Percentiles rank a stretch among this genome's conserved stretches.
These are phyloP conservation scores for Pimpla rufipes DNA, from an alignment of 2,888 invertebrate genomes.

Conservation along the genomic window DNA sequence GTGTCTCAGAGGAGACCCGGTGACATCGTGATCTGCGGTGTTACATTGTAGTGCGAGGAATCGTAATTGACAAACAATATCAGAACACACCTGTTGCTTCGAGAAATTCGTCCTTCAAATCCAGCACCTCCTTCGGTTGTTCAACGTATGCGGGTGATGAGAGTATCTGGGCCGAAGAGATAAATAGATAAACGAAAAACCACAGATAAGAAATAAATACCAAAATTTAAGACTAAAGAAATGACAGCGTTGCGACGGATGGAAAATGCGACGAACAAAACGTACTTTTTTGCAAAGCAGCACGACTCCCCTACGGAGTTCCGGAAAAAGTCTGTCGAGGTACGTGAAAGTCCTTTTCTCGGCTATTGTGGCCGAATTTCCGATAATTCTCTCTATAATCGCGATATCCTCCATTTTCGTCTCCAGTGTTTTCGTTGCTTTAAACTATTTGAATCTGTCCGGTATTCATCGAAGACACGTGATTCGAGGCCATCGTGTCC, in stretches of 20 bases:
- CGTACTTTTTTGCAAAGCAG: constrained; percentile 62
- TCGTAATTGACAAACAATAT: not conserved
- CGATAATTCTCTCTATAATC: constrained; percentile 46
- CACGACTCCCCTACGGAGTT: constrained; percentile 60
- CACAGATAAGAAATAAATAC: not conserved
- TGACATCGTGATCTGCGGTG: constrained; percentile 71
- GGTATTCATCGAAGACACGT: not conserved
- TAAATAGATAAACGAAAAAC: not conserved
- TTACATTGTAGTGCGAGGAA: not conserved
- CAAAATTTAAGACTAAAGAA: not conserved
- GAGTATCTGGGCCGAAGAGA: constrained; percentile 32
- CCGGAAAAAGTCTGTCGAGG: constrained; percentile 72
- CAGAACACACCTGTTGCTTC: constrained; percentile 53
- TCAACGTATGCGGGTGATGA: not conserved
- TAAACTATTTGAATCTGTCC: constrained; percentile 37
- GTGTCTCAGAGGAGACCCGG: constrained; percentile 77
- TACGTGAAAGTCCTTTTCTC: constrained; percentile 71
- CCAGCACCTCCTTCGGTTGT: not conserved
- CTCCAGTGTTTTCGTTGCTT: not conserved
- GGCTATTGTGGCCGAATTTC: constrained; percentile 35
- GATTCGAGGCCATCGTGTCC: constrained; percentile 21
- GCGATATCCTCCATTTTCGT: constrained; percentile 51
- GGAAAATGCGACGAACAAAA: not conserved
- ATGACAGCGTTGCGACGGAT: too few species aligned
- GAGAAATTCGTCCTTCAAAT: constrained; percentile 26